A percentile compares a stretch with the other conserved stretches of the same genome.
phyloP scores from a whole-genome alignment of 1,140 invertebrate genomes.

The Dysdera silvatica region DNA sequence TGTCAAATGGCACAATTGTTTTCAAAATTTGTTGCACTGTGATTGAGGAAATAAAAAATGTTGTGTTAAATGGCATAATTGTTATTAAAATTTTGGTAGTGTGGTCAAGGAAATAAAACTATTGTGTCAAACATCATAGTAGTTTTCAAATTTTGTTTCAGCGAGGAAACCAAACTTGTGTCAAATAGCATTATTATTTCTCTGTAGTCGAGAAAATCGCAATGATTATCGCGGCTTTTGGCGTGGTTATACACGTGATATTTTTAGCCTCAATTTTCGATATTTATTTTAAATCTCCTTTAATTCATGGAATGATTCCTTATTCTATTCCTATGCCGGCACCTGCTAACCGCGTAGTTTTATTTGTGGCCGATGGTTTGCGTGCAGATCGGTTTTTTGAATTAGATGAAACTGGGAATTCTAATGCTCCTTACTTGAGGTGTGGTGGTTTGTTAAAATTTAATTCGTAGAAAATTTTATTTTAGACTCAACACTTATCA shows the following conservation, averaged over 20 bases:
- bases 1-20: no score
- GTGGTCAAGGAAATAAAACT: no score
- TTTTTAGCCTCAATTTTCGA: conserved; percentile 57
- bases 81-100: no score
- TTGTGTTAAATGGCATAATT: no score
- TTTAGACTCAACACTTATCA: not conserved
- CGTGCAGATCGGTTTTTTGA: conserved; percentile 67
- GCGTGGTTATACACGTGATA: conserved; percentile 49
- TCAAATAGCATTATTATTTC: no score
- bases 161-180: no score
- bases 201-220: no score
- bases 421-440: conserved; percentile 35
- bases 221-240: no score
- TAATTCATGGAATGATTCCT: conserved; percentile 51
- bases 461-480: not conserved
- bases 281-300: conserved; percentile 56
- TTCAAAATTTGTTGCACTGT: no score
- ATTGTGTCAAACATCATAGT: no score
- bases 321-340: conserved; percentile 40
- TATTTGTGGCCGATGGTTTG: conserved; percentile 83
- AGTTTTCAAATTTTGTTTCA: no score
- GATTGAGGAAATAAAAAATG: no score
- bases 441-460: not conserved
- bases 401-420: conserved; percentile 44
- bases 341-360: conserved; percentile 66